Percentiles rank a stretch among this genome's conserved stretches.
These are phyloP conservation scores for Edolisoma coerulescens DNA, from an alignment of 2,113 vertebrate species.

Conservation along the genomic window DNA sequence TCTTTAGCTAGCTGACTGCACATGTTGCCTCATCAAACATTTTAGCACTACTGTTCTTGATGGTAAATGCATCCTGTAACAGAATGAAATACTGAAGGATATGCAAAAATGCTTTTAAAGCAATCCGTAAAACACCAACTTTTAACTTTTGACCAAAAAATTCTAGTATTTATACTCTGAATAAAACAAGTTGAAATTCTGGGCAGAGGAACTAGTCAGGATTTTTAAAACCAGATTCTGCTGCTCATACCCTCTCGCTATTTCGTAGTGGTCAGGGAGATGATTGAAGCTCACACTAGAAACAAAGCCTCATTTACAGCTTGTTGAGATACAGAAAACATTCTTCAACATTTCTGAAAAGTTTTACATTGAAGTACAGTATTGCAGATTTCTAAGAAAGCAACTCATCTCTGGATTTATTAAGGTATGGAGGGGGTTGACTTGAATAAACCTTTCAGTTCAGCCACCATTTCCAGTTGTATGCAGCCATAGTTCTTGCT, in stretches of 20 bases:
- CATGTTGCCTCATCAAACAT: neutral
- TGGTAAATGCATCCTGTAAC: neutral
- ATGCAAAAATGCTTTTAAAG: neutral
- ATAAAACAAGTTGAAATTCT: neutral
- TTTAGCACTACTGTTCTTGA: neutral
- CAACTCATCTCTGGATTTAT: neutral
- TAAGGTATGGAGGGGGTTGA: neutral
- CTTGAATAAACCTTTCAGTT: neutral
- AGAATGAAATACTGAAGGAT: neutral
- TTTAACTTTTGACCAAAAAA: neutral
- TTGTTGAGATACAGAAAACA: neutral
- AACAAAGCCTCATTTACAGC: neutral
- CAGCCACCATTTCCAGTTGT: neutral
- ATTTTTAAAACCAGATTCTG: neutral
- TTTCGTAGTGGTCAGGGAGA: neutral
- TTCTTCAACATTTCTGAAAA: neutral
- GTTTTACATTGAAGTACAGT: neutral
- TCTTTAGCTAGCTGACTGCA: neutral
- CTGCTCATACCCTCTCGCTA: neutral
- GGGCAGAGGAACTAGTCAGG: neutral
- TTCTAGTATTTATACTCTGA: neutral
- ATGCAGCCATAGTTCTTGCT: neutral
- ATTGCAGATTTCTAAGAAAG: neutral
- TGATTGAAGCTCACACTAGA: neutral
- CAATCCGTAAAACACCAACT: neutral